Evolutionary conservation across 2,888 invertebrate species (phyloP).

Genomic region (Monopis laevigella): DNA sequence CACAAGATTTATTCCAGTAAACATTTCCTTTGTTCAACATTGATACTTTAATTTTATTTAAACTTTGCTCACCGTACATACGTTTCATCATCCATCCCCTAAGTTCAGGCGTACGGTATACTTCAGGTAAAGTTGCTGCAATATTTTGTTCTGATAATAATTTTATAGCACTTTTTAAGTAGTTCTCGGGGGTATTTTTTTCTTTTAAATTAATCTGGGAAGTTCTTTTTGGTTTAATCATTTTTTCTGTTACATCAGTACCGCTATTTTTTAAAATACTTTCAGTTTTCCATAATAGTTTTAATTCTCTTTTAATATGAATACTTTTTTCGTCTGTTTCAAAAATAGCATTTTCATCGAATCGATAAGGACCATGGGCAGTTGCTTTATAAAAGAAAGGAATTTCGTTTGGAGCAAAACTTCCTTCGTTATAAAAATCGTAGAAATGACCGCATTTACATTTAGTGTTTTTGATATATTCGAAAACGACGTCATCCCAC

Average conservation of each 20-base stretch:
- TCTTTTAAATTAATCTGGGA: slow-evolving; percentile 36
- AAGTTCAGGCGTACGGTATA: slow-evolving; percentile 44
- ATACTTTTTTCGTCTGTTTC: slow-evolving; percentile 37
- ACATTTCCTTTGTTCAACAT: slow-evolving; percentile 30
- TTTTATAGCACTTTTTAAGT: slow-evolving; percentile 42
- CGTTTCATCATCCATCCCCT: slow-evolving; percentile 53
- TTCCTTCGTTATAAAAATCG: slow-evolving; percentile 43
- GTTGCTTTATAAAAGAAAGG: slow-evolving; percentile 45
- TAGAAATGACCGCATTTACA: slow-evolving; percentile 45
- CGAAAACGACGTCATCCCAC: slow-evolving; percentile 36
- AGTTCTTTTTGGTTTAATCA: slow-evolving; percentile 29
- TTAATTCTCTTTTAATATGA: slow-evolving; percentile 40
- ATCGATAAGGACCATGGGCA: slow-evolving; percentile 26
- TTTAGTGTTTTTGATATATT: slow-evolving; percentile 38
- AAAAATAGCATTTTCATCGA: slow-evolving; percentile 47
- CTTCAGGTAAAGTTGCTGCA: slow-evolving; percentile 47
- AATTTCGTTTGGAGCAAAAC: slow-evolving; percentile 36
- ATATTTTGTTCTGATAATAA: slow-evolving; percentile 35
- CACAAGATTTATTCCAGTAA: slow-evolving; percentile 34
- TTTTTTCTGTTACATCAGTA: slow-evolving; percentile 22
- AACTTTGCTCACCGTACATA: slow-evolving; percentile 37
- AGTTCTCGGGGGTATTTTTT: slow-evolving; percentile 38
- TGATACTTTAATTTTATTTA: slow-evolving; percentile 26
- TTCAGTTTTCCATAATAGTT: slow-evolving; percentile 46
- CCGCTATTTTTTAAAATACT: slow-evolving; percentile 34